Percentiles rank a stretch among this genome's conserved stretches.
phyloP scores from a whole-genome alignment of 1,140 invertebrate species.

The Leptonema lineaticorne region DNA sequence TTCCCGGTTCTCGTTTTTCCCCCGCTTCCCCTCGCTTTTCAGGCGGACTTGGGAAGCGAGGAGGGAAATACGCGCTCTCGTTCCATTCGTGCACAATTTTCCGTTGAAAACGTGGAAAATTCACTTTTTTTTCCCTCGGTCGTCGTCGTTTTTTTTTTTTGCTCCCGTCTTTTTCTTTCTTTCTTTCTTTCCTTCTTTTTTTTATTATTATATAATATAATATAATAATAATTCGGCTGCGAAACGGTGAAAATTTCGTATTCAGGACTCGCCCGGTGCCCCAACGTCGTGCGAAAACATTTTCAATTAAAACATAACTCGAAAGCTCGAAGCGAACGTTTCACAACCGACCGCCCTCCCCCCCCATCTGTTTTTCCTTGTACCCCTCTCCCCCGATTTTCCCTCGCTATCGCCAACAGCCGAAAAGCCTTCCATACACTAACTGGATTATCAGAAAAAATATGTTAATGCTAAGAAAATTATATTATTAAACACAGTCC shows the following conservation, averaged over 20 bases:
- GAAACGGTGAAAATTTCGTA: slow-evolving; percentile 6
- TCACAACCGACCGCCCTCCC: not conserved
- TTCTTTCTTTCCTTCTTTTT: too few species aligned
- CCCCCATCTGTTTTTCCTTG: too few species aligned
- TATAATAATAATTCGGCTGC: slow-evolving; percentile 5
- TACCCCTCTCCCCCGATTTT: too few species aligned
- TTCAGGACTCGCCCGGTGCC: slow-evolving; percentile 6
- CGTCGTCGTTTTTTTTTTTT: too few species aligned
- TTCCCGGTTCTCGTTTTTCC: not conserved
- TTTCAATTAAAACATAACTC: slow-evolving; percentile 33
- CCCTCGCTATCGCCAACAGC: not conserved
- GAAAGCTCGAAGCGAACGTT: not conserved
- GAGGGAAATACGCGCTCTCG: too few species aligned
- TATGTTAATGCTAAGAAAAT: slow-evolving; percentile 32
- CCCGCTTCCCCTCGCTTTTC: not conserved
- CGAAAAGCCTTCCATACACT: not conserved
- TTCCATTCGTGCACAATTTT: too few species aligned
- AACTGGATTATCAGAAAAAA: slow-evolving; percentile 33
- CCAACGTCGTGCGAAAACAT: slow-evolving; percentile 24
- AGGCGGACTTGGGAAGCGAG: not conserved
- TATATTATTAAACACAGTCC: slow-evolving; percentile 29
- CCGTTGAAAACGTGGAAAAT: too few species aligned
- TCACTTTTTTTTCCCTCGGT: too few species aligned
- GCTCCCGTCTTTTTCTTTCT: too few species aligned
- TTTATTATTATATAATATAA: not conserved